These are phyloP conservation scores for Apteryx mantelli DNA, from an alignment of 2,113 vertebrate species.

Conservation along the genomic window DNA sequence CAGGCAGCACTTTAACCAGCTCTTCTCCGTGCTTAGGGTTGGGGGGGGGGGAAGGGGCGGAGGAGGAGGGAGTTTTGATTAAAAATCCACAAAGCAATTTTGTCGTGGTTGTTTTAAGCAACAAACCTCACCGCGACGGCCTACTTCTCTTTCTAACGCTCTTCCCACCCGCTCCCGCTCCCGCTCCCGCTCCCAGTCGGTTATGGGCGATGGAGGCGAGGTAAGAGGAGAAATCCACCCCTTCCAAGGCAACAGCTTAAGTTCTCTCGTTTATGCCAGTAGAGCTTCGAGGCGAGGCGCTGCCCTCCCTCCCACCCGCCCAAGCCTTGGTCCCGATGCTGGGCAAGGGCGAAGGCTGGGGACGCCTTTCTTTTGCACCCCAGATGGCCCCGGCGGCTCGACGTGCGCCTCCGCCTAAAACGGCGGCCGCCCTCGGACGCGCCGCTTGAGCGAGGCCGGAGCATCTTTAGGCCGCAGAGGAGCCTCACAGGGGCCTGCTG, in stretches of 20 bases:
- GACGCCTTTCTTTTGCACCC: slow-evolving; percentile 2
- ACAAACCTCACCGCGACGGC: neutral
- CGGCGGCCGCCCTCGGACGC: neutral
- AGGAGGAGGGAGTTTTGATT: slow-evolving; percentile 43
- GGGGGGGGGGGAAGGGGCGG: neutral
- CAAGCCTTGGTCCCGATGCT: neutral
- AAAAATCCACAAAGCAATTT: slow-evolving; percentile 56
- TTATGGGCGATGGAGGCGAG: slow-evolving; percentile 34
- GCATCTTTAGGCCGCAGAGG: neutral
- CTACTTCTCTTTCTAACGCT: slow-evolving; percentile 6
- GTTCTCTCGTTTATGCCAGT: neutral
- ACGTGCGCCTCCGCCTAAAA: neutral
- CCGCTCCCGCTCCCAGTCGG: neutral
- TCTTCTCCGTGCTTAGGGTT: neutral
- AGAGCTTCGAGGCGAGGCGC: neutral
- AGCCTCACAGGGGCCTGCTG: neutral
- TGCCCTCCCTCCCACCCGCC: neutral
- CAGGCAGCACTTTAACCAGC: slow-evolving; percentile 25
- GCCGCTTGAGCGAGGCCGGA: neutral
- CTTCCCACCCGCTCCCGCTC: neutral
- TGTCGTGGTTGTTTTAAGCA: slow-evolving; percentile 31
- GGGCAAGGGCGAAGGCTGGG: neutral
- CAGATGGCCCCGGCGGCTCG: slow-evolving; percentile 55
- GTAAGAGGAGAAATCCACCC: slow-evolving; percentile 43
- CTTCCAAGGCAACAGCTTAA: neutral